Evolutionary conservation across 2,113 vertebrate species (phyloP).

Genomic region (Circaetus cinerascens): DNA sequence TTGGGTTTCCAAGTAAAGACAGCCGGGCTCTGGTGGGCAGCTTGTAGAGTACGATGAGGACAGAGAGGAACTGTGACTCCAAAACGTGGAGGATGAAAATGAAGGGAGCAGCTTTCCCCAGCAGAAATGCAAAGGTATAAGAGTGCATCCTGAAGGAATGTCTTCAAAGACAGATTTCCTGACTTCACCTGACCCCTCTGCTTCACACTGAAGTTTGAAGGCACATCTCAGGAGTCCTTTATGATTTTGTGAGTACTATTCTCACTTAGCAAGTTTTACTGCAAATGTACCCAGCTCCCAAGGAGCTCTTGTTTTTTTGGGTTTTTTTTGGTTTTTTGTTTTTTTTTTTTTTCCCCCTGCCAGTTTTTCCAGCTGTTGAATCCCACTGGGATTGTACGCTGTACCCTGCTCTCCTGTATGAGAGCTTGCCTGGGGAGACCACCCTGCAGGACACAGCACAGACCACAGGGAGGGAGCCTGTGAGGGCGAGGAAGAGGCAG

Average conservation of each 20-base stretch:
- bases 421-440: background rate
- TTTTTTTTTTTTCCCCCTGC: accelerated
- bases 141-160: background rate
- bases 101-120: background rate
- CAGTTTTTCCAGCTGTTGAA: background rate
- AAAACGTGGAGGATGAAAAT: background rate
- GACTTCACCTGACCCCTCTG: background rate
- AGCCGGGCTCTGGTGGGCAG: accelerated
- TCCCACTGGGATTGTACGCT: background rate
- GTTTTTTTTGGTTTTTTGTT: too few species aligned
- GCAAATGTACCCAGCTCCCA: background rate
- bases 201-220: background rate
- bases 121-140: background rate
- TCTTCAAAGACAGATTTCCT: background rate
- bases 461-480: background rate
- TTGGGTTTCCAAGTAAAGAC: background rate
- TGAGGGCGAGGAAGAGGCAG: background rate
- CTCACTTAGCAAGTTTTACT: background rate
- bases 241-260: background rate
- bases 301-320: background rate
- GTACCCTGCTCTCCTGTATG: background rate
- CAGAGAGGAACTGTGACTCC: background rate
- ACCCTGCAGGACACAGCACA: background rate
- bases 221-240: background rate
- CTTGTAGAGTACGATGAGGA: background rate